These are phyloP conservation scores for Pelusios castaneus DNA, from an alignment of 2,113 vertebrate genomes.

Conservation along the genomic window DNA sequence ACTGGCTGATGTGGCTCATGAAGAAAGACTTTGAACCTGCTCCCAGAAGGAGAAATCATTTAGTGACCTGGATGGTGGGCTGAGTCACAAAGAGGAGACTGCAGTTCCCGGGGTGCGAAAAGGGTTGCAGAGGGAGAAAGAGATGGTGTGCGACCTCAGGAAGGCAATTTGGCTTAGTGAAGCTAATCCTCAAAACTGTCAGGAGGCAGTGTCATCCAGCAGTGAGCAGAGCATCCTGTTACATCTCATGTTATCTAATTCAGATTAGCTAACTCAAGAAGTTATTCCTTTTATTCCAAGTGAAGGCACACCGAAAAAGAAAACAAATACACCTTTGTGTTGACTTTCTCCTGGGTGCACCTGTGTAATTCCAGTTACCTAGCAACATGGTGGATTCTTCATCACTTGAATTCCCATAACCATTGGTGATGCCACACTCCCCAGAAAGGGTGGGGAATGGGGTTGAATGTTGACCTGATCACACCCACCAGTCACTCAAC, in stretches of 20 bases:
- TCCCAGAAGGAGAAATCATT: neutral
- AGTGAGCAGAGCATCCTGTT: neutral
- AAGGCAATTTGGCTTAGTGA: neutral
- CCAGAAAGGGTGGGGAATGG: neutral
- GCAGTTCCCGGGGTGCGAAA: neutral
- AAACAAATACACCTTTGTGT: neutral
- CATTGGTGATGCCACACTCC: neutral
- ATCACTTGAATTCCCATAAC: neutral
- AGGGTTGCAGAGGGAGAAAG: neutral
- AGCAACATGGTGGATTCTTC: neutral
- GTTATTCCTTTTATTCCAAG: neutral
- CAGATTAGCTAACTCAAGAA: neutral
- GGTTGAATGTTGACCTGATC: neutral
- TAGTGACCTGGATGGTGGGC: neutral
- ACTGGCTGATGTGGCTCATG: neutral
- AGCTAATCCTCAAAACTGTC: neutral
- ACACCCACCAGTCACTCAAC: neutral
- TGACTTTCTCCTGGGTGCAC: neutral
- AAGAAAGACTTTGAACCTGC: neutral
- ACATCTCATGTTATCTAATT: neutral
- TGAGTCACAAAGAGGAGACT: neutral
- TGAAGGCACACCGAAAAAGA: neutral
- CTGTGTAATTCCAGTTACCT: slow-evolving; percentile 36
- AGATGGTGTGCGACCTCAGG: neutral
- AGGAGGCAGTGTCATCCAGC: neutral